These are phyloP conservation scores for Ahaetulla prasina DNA, from an alignment of 2,113 vertebrate species.

Conservation along the genomic window DNA sequence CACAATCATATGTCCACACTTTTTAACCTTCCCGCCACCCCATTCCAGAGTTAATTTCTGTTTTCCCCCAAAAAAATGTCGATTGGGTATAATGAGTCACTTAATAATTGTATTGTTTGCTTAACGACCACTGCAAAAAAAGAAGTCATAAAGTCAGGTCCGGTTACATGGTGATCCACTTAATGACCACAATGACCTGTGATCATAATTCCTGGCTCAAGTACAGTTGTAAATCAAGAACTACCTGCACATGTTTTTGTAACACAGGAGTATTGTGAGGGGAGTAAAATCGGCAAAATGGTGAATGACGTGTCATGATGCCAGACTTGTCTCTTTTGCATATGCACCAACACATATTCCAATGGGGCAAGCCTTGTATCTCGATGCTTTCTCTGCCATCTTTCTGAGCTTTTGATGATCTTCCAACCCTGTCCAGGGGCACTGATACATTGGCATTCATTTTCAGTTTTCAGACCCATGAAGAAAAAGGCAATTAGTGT, in stretches of 20 bases:
- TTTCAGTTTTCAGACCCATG: neutral
- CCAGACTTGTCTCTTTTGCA: neutral
- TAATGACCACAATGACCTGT: neutral
- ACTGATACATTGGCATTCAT: neutral
- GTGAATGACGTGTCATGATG: neutral
- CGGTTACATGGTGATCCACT: neutral
- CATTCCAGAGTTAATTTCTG: neutral
- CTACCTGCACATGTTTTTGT: neutral
- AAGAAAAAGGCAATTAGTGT: neutral
- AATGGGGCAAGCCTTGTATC: neutral
- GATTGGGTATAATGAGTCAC: neutral
- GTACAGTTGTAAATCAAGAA: neutral
- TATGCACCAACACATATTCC: neutral
- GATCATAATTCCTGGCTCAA: neutral
- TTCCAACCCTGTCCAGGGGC: neutral
- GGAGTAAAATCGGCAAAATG: neutral
- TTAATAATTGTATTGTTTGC: neutral
- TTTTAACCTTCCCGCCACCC: neutral
- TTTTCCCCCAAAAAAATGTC: fast-evolving
- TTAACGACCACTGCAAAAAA: neutral
- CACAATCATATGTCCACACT: neutral
- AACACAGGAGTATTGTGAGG: neutral
- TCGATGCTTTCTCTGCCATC: neutral
- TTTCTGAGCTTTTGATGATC: neutral
- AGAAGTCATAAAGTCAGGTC: neutral